Conservation (phyloP, 2,888 invertebrate genomes). For the Tenthredo mesomela region DNA sequence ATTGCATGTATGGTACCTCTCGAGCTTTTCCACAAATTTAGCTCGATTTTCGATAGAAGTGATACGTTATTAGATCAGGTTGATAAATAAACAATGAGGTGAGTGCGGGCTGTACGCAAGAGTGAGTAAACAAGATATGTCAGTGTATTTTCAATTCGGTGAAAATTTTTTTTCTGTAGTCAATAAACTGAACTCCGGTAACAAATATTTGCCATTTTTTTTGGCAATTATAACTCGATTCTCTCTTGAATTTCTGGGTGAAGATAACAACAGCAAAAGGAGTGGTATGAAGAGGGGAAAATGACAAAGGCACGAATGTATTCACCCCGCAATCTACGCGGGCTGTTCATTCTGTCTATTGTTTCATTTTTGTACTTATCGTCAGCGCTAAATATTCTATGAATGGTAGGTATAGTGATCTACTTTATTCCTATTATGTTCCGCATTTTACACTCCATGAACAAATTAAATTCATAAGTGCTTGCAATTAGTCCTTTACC, state of each 20-base stretch:
- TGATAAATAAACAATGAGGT: neutral
- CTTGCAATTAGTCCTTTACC: neutral
- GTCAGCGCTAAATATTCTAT: neutral
- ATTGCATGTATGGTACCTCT: neutral
- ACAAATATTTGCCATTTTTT: constrained; percentile 13
- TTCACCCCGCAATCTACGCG: neutral
- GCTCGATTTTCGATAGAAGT: neutral
- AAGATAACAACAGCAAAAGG: constrained; percentile 12
- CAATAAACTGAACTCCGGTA: neutral
- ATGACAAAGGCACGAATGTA: constrained; percentile 37
- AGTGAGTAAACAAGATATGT: neutral
- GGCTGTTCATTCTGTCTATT: constrained; percentile 13
- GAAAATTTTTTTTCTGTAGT: neutral
- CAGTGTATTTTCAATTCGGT: neutral
- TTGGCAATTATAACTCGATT: neutral
- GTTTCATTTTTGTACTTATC: constrained; percentile 35
- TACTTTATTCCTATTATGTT: constrained; percentile 5
- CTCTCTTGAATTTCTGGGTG: constrained; percentile 19
- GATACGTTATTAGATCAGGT: neutral
- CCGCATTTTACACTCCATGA: neutral
- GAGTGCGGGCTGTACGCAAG: neutral
- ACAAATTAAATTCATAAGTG: neutral
- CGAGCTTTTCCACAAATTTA: neutral
- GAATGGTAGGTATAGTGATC: neutral
- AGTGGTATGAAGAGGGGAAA: constrained; percentile 2